phyloP scores from a whole-genome alignment of 2,888 invertebrate genomes.

The Lasioglossum villosulum region DNA sequence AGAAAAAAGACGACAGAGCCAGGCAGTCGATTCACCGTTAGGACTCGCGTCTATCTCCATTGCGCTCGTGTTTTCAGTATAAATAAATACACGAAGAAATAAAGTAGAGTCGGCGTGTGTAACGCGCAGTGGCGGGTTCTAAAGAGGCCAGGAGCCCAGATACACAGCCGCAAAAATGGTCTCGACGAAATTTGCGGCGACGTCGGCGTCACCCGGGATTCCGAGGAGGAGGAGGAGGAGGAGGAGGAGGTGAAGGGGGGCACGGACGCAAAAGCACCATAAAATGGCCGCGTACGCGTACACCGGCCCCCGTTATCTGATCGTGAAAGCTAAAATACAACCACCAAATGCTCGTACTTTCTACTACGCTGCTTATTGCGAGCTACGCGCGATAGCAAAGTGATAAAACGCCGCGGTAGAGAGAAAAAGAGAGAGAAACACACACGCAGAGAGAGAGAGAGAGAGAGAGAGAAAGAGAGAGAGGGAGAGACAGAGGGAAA shows the following conservation, averaged over 20 bases:
- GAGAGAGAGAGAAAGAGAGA: neutral
- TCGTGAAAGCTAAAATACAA: conserved; percentile 69
- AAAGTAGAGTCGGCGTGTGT: neutral
- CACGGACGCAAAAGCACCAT: conserved; percentile 43
- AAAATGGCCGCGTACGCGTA: conserved; percentile 43
- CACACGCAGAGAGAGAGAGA: neutral
- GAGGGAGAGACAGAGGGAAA: neutral
- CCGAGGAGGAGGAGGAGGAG: neutral
- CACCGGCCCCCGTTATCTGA: conserved; percentile 56
- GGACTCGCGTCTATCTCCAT: neutral
- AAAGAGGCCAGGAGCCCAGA: conserved; percentile 14
- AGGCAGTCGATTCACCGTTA: conserved; percentile 7
- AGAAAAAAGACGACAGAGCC: neutral
- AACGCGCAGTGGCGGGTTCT: neutral
- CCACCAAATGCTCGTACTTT: conserved; percentile 66
- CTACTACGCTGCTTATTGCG: conserved; percentile 69
- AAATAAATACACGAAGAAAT: neutral
- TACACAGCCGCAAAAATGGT: conserved; percentile 10
- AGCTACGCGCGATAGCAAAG: conserved; percentile 65
- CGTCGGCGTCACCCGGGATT: conserved; percentile 5
- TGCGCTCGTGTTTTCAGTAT: conserved; percentile 1
- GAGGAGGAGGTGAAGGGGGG: neutral
- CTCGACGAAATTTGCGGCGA: conserved; percentile 20
- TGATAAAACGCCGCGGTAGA: conserved; percentile 60
- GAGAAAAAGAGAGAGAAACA: neutral